Evolutionary conservation across 2,888 invertebrate species (phyloP), one percentile per base, ranked within the genome.

Genomic region (Mesoligia furuncula): DNA sequence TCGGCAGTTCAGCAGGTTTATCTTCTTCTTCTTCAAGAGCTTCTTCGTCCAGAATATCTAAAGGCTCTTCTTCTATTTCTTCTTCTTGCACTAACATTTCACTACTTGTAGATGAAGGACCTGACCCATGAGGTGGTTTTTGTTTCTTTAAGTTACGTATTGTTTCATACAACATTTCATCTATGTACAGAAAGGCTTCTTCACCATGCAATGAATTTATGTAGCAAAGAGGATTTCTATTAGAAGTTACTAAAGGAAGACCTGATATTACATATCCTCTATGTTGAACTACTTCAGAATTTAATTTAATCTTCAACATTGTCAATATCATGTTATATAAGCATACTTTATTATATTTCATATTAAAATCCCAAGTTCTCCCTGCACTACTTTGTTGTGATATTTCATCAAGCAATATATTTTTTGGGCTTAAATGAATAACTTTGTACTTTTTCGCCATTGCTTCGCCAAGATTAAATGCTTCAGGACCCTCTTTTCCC

Each of bases 201-300:
- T 96, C 97, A 36, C 92, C 89, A 89, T 90, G 72, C 68, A 95
- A 87, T 65, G 88, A 86, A 72, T 90, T 83, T 54, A 91, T 83
- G 48, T 93, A 87, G 85, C 89, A 91, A 81, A 90, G 83, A 51
- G 90, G 77, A 66, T 85, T 88, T 84, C 87, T 91, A 74, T 73
- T 89, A 70, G 96, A 95, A 5, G 97, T 95, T n/a, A 98, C 95
- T 59, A 98, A 90, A 36, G 98, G 98, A 81, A 98, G 93, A 13
- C 98, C 98, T 77, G 97, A 97, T 84, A 98, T 91, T 5, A 98
- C 96, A 94, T 97, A 98, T 15, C 98, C 98, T 89, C 97, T 94
- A 88, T 98, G 97, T 86, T 93, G 91, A 27, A 97, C 95, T 45
- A 96, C 95, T 76, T 96, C 94, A 36, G 96, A 96, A 68, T 95